phyloP scores from a whole-genome alignment of 2,888 invertebrate genomes.

The Drosophila suboccidentalis region DNA sequence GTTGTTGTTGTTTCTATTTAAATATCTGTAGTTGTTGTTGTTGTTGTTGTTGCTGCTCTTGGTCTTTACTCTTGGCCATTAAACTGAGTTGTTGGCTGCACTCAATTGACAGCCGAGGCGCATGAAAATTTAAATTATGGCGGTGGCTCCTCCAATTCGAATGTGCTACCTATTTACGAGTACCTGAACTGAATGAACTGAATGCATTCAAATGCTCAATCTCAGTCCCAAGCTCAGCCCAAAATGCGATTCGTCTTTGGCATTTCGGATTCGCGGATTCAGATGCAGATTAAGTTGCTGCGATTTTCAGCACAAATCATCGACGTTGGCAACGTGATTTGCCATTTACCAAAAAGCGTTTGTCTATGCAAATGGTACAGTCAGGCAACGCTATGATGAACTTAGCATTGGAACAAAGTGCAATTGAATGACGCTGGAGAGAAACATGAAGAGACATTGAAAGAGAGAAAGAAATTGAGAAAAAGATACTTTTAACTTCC shows the following conservation, averaged over 20 bases:
- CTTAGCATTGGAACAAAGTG: not conserved
- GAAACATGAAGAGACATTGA: not conserved
- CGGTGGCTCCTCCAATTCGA: constrained; percentile 12
- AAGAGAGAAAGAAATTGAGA: not conserved
- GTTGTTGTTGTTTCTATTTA: constrained; percentile 71
- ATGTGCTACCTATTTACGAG: constrained; percentile 35
- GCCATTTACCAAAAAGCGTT: constrained; percentile 33
- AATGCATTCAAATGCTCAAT: not conserved
- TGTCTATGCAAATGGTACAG: not conserved
- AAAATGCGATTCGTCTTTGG: constrained; percentile 7
- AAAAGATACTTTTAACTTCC: too few species aligned
- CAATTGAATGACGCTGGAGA: not conserved
- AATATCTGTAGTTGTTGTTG: constrained; percentile 47
- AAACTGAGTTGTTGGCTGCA: constrained; percentile 77
- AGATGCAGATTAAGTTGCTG: constrained; percentile 55
- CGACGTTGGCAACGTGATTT: constrained; percentile 39
- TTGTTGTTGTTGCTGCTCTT: constrained; percentile 30
- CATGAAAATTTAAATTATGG: constrained; percentile 78
- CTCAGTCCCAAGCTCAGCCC: not conserved
- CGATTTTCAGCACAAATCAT: constrained; percentile 39
- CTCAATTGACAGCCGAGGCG: constrained; percentile 72
- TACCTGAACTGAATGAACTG: constrained; percentile 1
- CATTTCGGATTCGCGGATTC: constrained; percentile 15
- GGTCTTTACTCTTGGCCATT: constrained; percentile 54
- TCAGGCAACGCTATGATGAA: not conserved